Evolutionary conservation across 2,888 invertebrate genomes (phyloP), one percentile per base, ranked within the genome.

Genomic region (Cataglyphis livida): DNA sequence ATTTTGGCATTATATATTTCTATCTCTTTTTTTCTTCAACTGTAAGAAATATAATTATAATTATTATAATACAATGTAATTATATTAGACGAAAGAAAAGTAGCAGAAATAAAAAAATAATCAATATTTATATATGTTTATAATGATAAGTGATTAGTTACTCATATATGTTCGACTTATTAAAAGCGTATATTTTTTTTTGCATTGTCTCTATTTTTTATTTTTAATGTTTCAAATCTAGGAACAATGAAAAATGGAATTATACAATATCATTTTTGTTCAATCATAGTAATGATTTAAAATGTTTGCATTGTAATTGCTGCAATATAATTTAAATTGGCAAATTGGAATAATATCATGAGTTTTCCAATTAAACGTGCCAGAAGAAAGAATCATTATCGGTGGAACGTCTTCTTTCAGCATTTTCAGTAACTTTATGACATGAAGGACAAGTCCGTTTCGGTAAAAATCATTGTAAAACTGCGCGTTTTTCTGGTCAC

Each of bases 401-500:
- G 21, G 15, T 32, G 1, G 3, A 38, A 18, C n/a, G 15, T 54
- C 15, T 59, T 71, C 9, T 57, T 73, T 21, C 32, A 12, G 5
- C 71, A 28, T 28, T 28, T 28, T 28, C 28, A 28, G 2, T 71
- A 21, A 41, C 5, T 54, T 4, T 32, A 10, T 15, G 25, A 41
- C 41, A 32, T 44, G 12, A 21, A 12, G 10, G 44, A 70, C 54
- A 41, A 32, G 41, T 41, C 5, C 1, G 51, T 71, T 78, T 73
- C 21, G 32, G 51, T n/a, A 71, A 32, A 73, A 78, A 44, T 79
- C 78, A 79, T 54, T 70, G n/a, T 25, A 28, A 76, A 75, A 59
- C 35, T 61, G 25, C 21, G 41, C 28, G 48, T 68, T 78, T 61
- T 79, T 61, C 21, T 32, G 5, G 18, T 25, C 28, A 6, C 35